A percentile compares a stretch with the other conserved stretches of the same genome.
Conservation (phyloP, 2,797 vertebrate genomes). For the Esox lucius region DNA sequence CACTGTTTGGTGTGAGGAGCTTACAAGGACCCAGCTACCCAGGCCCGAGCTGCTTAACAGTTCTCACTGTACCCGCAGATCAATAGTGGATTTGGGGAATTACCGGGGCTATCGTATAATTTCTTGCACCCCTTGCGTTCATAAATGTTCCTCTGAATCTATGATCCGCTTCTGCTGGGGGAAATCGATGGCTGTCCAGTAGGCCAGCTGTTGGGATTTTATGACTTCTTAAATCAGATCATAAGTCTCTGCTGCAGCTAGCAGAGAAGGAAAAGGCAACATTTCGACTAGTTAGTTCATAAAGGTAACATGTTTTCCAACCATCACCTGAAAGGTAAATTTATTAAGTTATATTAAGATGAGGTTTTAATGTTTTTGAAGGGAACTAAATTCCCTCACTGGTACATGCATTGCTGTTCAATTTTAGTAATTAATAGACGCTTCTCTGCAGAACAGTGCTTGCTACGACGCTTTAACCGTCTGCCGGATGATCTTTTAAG, state of each 20-base stretch:
- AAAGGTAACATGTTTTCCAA: conserved; percentile 54
- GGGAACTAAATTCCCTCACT: too few relatives aligned
- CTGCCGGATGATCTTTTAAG: too few relatives aligned
- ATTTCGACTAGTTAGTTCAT: conserved; percentile 60
- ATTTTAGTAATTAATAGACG: too few relatives aligned
- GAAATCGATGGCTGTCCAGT: conserved; percentile 63
- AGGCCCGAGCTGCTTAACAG: conserved; percentile 47
- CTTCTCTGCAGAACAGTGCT: too few relatives aligned
- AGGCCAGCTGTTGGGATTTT: conserved; percentile 67
- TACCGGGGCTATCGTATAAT: conserved; percentile 55
- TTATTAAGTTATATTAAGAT: too few relatives aligned
- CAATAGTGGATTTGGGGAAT: conserved; percentile 53
- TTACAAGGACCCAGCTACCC: conserved; percentile 24
- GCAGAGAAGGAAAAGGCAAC: conserved; percentile 51
- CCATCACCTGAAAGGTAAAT: not conserved
- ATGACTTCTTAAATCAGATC: conserved; percentile 69
- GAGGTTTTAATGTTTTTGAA: too few relatives aligned
- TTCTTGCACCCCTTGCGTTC: conserved; percentile 63
- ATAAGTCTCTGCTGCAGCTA: conserved; percentile 31
- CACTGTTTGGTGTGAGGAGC: not conserved
- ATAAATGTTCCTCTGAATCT: conserved; percentile 60
- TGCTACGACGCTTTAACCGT: too few relatives aligned
- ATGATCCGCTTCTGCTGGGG: conserved; percentile 61
- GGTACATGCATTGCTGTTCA: too few relatives aligned
- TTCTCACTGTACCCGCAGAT: conserved; percentile 49